Evolutionary conservation across 53 echinoderm and acorn worm species (phyloP).

Genomic region (Echinarachnius parma): DNA sequence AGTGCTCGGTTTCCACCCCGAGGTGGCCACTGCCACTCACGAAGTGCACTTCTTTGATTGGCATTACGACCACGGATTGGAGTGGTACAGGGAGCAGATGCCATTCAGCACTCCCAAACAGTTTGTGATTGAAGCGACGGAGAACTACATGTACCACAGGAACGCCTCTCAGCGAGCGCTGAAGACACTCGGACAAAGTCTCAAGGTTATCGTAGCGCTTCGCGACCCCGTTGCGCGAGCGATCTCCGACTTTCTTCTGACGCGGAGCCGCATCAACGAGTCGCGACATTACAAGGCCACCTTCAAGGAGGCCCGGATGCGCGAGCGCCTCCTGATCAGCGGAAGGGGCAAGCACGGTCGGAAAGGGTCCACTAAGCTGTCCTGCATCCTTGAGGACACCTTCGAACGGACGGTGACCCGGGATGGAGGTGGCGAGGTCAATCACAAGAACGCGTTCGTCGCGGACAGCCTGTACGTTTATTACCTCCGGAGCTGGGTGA

Average conservation of each 20-base stretch:
- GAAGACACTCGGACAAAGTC: constrained; percentile 11
- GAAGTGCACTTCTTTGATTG: constrained; percentile 49
- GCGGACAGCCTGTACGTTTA: constrained; percentile 34
- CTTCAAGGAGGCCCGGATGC: constrained; percentile 16
- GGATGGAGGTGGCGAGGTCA: not conserved
- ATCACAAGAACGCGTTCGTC: constrained; percentile 19
- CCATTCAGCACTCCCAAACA: constrained; percentile 22
- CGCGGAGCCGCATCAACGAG: not conserved
- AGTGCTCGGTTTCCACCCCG: constrained; percentile 42
- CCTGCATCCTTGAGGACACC: constrained; percentile 23
- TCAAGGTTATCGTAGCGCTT: constrained; percentile 40
- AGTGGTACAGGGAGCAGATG: constrained; percentile 43
- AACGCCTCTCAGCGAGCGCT: constrained; percentile 26
- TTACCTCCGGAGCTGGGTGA: constrained; percentile 21
- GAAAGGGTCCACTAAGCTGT: constrained; percentile 29
- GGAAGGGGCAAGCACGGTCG: constrained; percentile 23
- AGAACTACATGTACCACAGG: constrained; percentile 36
- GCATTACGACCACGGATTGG: constrained; percentile 28
- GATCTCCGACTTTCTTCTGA: constrained; percentile 42
- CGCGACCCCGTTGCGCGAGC: constrained; percentile 51
- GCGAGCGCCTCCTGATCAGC: constrained; percentile 26
- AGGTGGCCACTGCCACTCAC: constrained; percentile 15
- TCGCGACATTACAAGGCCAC: constrained; percentile 13
- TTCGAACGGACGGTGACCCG: constrained; percentile 17
- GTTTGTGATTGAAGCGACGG: constrained; percentile 41